These are phyloP conservation scores for Propsilocerus akamusi DNA, from an alignment of 1,140 invertebrate genomes.

Conservation along the genomic window DNA sequence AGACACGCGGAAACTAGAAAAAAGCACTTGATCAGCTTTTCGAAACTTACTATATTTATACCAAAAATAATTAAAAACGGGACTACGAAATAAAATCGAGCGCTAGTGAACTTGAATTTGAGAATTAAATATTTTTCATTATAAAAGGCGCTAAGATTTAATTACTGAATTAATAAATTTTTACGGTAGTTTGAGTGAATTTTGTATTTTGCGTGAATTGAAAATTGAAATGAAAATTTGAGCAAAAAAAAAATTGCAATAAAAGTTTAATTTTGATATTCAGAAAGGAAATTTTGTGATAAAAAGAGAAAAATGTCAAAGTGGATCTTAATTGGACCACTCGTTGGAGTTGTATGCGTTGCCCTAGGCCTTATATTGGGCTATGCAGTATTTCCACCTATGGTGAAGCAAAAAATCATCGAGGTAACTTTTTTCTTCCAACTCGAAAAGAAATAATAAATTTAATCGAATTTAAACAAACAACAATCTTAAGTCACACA, in stretches of 20 bases:
- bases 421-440: neutral
- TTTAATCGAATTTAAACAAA: too few relatives aligned
- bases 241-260: neutral
- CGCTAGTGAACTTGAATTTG: neutral
- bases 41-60: too few relatives aligned
- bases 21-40: neutral
- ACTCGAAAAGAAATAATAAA: too few relatives aligned
- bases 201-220: neutral
- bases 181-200: neutral
- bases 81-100: neutral
- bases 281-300: too few relatives aligned
- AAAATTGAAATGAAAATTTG: neutral
- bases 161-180: too few relatives aligned
- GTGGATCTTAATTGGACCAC: neutral
- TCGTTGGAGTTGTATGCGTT: neutral
- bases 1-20: neutral
- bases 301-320: neutral
- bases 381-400: neutral
- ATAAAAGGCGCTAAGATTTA: neutral
- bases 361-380: neutral
- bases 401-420: neutral
- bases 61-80: too few relatives aligned
- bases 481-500: too few relatives aligned
- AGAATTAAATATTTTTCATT: neutral
- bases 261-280: too few relatives aligned